Evolutionary conservation across 30 jellyfish, hydroid and myxozoan genomes (phyloP).

Genomic region (Clytia hemisphaerica): DNA sequence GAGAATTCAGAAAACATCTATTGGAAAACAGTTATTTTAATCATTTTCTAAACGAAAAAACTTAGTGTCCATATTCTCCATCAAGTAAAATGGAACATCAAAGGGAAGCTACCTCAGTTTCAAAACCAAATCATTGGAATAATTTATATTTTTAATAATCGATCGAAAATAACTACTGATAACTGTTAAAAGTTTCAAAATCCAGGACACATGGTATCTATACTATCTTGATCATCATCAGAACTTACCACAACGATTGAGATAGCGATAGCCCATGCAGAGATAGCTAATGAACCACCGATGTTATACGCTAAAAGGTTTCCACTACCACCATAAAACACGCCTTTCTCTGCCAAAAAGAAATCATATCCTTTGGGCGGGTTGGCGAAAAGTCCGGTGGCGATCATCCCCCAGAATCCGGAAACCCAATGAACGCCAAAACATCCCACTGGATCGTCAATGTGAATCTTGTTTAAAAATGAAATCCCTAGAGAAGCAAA

Average conservation of each 20-base stretch:
- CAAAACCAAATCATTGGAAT: too few relatives aligned
- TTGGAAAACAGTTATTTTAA: too few relatives aligned
- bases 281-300: conserved; percentile 44
- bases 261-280: conserved; percentile 56
- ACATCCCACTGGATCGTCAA: conserved; percentile 95
- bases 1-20: neutral
- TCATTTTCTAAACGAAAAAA: too few relatives aligned
- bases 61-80: too few relatives aligned
- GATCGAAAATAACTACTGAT: too few relatives aligned
- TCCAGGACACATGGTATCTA: too few relatives aligned
- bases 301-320: conserved; percentile 37
- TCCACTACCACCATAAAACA: conserved; percentile 53
- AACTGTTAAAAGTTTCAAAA: too few relatives aligned
- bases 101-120: too few relatives aligned
- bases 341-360: conserved; percentile 23
- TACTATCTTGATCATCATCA: too few relatives aligned
- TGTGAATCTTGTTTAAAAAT: neutral
- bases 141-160: too few relatives aligned
- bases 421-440: conserved; percentile 66
- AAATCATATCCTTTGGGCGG: conserved; percentile 9
- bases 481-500: neutral
- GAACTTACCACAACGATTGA: conserved; percentile 50
- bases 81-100: too few relatives aligned
- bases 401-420: conserved; percentile 78
- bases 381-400: conserved; percentile 79